Evolutionary conservation across 1,140 invertebrate genomes (phyloP), one percentile per base, ranked within the genome.

Genomic region (Drosophila albomicans): DNA sequence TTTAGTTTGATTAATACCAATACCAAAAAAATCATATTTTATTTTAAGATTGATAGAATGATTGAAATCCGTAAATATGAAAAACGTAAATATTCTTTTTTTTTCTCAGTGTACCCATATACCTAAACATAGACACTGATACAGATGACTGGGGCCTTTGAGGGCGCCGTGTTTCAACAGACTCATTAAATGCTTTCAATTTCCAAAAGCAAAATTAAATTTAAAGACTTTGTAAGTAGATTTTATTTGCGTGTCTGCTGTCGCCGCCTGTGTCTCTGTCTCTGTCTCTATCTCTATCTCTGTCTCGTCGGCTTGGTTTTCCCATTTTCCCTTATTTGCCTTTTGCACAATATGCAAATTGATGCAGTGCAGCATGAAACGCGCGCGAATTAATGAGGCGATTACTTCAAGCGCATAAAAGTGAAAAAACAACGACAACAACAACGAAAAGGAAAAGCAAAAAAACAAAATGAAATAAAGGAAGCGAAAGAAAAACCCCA

Each of bases 321-420:
- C 56, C 49, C 41, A 46, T 68, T 54, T 56, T 45, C 13, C 25
- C 48, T 43, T 49, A 59, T 73, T 73, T 70, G 58, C 66, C 74
- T 84, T 89, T 82, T 88, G 85, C 78, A 81, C 78, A 89, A 89
- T 81, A 90, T 89, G 85, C 86, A 89, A 88, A 88, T 88, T 89
- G 85, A 89, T 89, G 78, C 84, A 88, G 73, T 88, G 84, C 84
- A 88, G 85, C 84, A 84, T 88, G 85, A 84, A 88, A 88, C 70
- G 78, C 74, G 85, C 71, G 81, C 75, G 85, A 88, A 88, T 88
- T 88, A 88, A 88, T 88, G 85, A 88, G 81, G 85, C 85, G 85
- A 88, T 88, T 88, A 89, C 85, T 89, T 71, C 85, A 70, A 78
- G 75, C 73, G 85, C 43, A 61, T 10, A 65, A 61, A 65, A 74